Conservation (phyloP, 2,888 invertebrate genomes). For the Cenopis cana region DNA sequence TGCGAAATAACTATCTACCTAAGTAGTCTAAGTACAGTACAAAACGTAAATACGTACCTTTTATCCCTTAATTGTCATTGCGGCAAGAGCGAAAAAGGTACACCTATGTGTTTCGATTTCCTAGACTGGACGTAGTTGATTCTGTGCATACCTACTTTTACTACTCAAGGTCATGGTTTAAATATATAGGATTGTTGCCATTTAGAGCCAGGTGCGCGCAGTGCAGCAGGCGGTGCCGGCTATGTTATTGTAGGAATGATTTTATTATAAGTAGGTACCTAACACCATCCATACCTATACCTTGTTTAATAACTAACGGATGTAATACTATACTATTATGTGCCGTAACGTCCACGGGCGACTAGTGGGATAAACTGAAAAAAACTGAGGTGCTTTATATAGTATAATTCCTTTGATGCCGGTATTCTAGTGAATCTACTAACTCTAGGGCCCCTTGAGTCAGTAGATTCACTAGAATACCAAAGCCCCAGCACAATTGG, state of each 20-base stretch:
- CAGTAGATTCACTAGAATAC: no score
- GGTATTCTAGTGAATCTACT: neutral
- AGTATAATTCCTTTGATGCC: neutral
- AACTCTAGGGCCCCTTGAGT: no score
- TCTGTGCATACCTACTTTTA: constrained; percentile 2
- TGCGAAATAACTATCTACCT: no score
- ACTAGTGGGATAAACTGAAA: constrained; percentile 4
- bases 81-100: neutral
- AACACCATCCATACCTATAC: no score
- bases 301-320: constrained; percentile 22
- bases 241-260: constrained; percentile 23
- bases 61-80: no score
- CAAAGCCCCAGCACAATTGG: no score
- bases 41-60: no score
- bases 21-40: neutral
- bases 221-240: neutral
- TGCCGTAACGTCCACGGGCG: constrained; percentile 19
- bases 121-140: no score
- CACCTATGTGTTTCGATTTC: no score
- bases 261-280: constrained; percentile 9
- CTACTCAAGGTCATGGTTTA: constrained; percentile 11
- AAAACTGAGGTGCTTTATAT: neutral
- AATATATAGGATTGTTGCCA: constrained; percentile 12
- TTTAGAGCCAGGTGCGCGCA: constrained; percentile 14
- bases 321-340: no score